Percentiles rank a stretch among this genome's conserved stretches.
phyloP scores from a whole-genome alignment of 2,113 vertebrate genomes.

The Menidia beryllina region DNA sequence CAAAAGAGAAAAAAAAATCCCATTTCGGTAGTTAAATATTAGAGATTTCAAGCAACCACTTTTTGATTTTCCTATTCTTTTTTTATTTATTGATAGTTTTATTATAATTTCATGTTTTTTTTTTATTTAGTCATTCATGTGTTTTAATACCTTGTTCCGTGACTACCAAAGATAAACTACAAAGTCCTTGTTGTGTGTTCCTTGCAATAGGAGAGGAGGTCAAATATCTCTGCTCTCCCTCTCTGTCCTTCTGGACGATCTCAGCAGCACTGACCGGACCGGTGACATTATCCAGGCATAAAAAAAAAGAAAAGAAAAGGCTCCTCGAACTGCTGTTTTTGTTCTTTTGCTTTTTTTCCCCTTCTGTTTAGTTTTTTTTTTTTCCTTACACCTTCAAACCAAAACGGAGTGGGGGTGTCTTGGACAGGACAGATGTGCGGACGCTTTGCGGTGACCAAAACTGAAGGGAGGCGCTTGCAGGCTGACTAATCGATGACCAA shows the following conservation, averaged over 20 bases:
- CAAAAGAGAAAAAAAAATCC: constrained; percentile 8
- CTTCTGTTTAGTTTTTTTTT: constrained; percentile 33
- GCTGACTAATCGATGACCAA: constrained; percentile 74
- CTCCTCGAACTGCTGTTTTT: constrained; percentile 58
- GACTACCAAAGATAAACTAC: constrained; percentile 98
- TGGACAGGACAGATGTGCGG: constrained; percentile 76
- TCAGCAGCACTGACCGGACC: constrained; percentile 68
- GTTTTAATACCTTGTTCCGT: constrained; percentile 87
- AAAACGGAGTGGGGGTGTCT: constrained; percentile 80
- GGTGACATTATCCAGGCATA: constrained; percentile 42
- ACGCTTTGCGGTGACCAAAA: constrained; percentile 89
- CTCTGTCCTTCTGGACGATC: constrained; percentile 86
- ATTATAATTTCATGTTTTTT: constrained; percentile 73
- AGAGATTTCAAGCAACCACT: constrained; percentile 84
- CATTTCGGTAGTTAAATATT: constrained; percentile 15
- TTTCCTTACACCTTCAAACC: constrained; percentile 64
- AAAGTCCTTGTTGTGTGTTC: constrained; percentile 93
- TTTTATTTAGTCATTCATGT: constrained; percentile 79
- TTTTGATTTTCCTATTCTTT: too few relatives aligned
- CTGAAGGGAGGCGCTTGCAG: constrained; percentile 62
- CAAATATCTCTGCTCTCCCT: constrained; percentile 96
- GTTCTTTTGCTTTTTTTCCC: constrained; percentile 52
- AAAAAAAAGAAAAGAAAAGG: constrained; percentile 8
- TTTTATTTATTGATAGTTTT: constrained; percentile 86
- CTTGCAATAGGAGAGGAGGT: constrained; percentile 97